Evolutionary conservation across 2,888 invertebrate genomes (phyloP).

Genomic region (Hyposoter dolosus): DNA sequence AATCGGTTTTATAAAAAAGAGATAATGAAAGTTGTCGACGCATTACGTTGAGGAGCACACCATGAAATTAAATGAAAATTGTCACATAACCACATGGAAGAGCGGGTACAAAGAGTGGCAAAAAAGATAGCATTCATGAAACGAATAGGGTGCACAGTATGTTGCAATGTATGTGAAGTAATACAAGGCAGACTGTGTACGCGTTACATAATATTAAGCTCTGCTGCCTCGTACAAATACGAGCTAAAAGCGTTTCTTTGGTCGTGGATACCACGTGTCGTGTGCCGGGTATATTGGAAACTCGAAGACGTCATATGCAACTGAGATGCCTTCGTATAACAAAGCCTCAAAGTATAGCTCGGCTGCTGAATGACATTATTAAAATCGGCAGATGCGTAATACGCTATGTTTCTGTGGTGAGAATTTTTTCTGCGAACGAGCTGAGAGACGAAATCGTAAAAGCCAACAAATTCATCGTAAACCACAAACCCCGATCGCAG

Average conservation of each 20-base stretch:
- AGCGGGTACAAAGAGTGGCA: slow-evolving; percentile 18
- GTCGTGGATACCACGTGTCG: slow-evolving; percentile 1
- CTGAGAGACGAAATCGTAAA: not conserved
- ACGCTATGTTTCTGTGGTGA: not conserved
- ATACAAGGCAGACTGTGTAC: slow-evolving; percentile 26
- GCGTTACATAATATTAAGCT: slow-evolving; percentile 44
- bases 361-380: slow-evolving; percentile 45
- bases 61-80: not conserved
- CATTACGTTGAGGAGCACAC: not conserved
- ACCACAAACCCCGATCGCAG: not conserved
- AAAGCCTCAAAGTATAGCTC: slow-evolving; percentile 42
- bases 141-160: slow-evolving; percentile 26
- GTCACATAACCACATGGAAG: slow-evolving; percentile 17
- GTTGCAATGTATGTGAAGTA: slow-evolving; percentile 47
- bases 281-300: slow-evolving; percentile 32
- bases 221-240: slow-evolving; percentile 19
- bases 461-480: not conserved
- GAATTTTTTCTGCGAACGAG: not conserved
- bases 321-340: slow-evolving; percentile 36
- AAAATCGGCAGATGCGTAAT: slow-evolving; percentile 31
- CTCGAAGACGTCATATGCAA: slow-evolving; percentile 52
- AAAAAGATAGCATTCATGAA: slow-evolving; percentile 23
- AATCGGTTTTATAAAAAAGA: not conserved
- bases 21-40: not conserved
- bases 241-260: slow-evolving; percentile 22